Evolutionary conservation across 2,113 vertebrate species (phyloP).

Genomic region (Hippocampus mohnikei): DNA sequence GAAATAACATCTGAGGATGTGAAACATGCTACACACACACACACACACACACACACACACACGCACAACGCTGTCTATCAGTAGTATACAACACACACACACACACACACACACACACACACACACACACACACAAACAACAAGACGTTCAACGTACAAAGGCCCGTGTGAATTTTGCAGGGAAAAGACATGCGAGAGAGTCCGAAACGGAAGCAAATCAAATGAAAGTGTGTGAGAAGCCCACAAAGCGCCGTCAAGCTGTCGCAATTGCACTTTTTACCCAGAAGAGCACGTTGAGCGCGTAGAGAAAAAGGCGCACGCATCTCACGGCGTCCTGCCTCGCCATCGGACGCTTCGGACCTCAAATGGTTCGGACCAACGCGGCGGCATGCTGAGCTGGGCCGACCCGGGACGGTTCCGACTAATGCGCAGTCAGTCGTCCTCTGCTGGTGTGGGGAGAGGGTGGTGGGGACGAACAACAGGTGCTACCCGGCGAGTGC

Average conservation of each 20-base stretch:
- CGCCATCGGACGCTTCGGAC: constrained; percentile 79
- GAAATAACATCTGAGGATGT: constrained; percentile 64
- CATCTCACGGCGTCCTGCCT: constrained; percentile 96
- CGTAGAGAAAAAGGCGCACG: constrained; percentile 88
- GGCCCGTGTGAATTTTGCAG: no score
- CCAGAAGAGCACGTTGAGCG: constrained; percentile 95
- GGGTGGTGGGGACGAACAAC: background rate
- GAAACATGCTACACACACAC: constrained; percentile 10
- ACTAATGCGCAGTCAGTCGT: background rate
- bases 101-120: background rate
- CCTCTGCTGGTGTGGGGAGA: background rate
- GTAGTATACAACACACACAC: background rate
- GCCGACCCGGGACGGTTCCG: background rate
- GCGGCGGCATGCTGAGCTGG: constrained; percentile 46
- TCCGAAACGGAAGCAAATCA: no score
- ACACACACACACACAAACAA: background rate
- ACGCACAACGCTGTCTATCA: background rate
- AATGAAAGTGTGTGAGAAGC: no score
- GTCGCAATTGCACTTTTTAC: constrained; percentile 73
- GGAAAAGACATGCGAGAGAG: no score
- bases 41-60: background rate
- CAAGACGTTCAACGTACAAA: background rate
- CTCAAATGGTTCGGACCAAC: constrained; percentile 71
- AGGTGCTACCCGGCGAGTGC: background rate
- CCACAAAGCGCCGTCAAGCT: no score